Evolutionary conservation across 2,888 invertebrate species (phyloP), one percentile per base, ranked within the genome.

Genomic region (Leptinotarsa tumamoca): DNA sequence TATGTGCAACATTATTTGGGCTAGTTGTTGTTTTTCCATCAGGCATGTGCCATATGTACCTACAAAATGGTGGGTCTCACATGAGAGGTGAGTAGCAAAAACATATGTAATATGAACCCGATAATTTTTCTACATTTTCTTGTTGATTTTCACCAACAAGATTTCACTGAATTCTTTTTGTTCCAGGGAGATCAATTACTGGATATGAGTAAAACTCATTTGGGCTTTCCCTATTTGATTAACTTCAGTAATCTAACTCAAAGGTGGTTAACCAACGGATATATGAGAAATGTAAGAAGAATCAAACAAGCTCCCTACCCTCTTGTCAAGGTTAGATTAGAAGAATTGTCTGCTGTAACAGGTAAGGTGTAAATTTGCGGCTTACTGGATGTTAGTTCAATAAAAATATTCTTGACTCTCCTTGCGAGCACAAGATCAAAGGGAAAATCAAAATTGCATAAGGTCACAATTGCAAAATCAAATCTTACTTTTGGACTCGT

Each of bases 221-320:
- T 93, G 72, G 91, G 92, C 23, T 92, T 94, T 84, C 94, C 94
- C 0, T 95, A 95, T 84, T 91, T 93, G 61, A 93, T 95, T 74
- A 93, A 95, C 85, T 94, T 95, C 86, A 93, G 92, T 82, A 94
- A 93, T 87, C 89, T 95, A 83, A 94, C 94, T 68, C 95, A 95
- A 90, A 91, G 92, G 72, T 91, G 94, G 84, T 91, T 93, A 84
- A 92, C 92, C 79, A 93, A 94, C 82, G 94, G 95, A 67, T 93
- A 93, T 82, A 90, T 93, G 15, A 89, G 94, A 67, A 92, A 91
- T 81, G 92, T 96, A 82, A 90, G 95, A 43, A 91, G 96, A 77
- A 92, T 93, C 52, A 92, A 94, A 82, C 95, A 94, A 88, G 95
- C 95, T 33, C 95, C 96, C 56, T 96, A 96, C 90, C 96, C 96